Percentiles rank a stretch among this genome's conserved stretches.
phyloP scores from a whole-genome alignment of 2,888 invertebrate genomes.

The Criorhina ranunculi region DNA sequence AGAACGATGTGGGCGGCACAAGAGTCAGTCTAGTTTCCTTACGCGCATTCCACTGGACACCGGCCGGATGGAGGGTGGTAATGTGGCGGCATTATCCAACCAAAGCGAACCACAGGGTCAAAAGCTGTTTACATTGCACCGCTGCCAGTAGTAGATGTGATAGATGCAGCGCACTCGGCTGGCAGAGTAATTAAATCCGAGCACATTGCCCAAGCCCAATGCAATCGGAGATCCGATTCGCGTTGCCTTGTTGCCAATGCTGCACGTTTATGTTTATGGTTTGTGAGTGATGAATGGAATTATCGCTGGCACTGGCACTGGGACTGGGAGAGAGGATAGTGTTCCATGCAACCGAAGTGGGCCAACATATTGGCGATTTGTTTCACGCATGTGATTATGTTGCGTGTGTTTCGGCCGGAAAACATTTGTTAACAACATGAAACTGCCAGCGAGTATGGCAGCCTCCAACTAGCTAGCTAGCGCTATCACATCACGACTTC shows the following conservation, averaged over 20 bases:
- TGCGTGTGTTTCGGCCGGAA: slow-evolving; percentile 73
- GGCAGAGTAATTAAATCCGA: slow-evolving; percentile 67
- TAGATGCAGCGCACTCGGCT: slow-evolving; percentile 21
- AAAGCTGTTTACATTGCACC: slow-evolving; percentile 65
- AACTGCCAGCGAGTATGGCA: slow-evolving; percentile 42
- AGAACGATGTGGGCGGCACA: slow-evolving; percentile 70
- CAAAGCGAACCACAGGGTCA: slow-evolving; percentile 66
- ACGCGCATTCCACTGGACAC: slow-evolving; percentile 42
- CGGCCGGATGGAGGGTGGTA: slow-evolving; percentile 3
- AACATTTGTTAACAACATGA: slow-evolving; percentile 73
- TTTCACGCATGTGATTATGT: slow-evolving; percentile 76
- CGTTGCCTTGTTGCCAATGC: slow-evolving; percentile 47
- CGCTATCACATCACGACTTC: slow-evolving; percentile 40
- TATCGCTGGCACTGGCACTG: neutral
- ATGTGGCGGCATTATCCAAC: slow-evolving; percentile 18
- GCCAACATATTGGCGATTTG: slow-evolving; percentile 75
- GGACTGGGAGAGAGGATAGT: slow-evolving; percentile 33
- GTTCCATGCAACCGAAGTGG: slow-evolving; percentile 55
- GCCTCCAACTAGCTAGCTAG: slow-evolving; percentile 49
- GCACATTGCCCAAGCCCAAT: slow-evolving; percentile 48
- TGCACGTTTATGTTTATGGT: slow-evolving; percentile 67
- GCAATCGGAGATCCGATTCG: slow-evolving; percentile 50
- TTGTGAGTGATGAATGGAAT: slow-evolving; percentile 70
- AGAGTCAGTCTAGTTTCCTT: slow-evolving; percentile 55
- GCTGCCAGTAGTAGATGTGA: slow-evolving; percentile 40